Conservation (phyloP, 2,113 vertebrate species). For the Jaculus jaculus region DNA sequence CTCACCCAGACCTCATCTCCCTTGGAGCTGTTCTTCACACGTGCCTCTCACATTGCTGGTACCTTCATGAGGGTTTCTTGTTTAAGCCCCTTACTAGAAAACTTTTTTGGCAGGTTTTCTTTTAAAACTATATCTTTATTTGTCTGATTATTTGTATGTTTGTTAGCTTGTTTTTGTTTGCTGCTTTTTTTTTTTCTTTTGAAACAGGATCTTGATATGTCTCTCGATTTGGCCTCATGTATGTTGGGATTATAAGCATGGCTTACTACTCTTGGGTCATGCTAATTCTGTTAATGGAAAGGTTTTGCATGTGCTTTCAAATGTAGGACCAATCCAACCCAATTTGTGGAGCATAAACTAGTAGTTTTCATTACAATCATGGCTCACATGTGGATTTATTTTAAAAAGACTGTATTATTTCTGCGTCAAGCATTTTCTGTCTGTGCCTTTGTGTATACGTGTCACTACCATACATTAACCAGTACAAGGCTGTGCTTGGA, state of each 20-base stretch:
- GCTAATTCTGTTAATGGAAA: background rate
- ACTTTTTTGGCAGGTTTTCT: background rate
- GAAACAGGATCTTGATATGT: background rate
- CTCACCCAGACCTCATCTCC: rapidly evolving
- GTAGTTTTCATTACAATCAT: background rate
- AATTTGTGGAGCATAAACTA: background rate
- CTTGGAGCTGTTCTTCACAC: rapidly evolving
- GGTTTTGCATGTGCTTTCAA: background rate
- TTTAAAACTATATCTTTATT: background rate
- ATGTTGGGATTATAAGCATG: no score
- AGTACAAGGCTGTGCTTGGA: background rate
- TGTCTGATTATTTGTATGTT: background rate
- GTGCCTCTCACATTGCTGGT: rapidly evolving
- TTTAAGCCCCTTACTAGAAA: background rate
- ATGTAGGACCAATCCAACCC: background rate
- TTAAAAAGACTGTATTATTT: background rate
- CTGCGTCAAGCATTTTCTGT: background rate
- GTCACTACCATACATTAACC: background rate
- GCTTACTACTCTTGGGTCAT: background rate
- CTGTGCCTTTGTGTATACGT: background rate
- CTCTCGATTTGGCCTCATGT: background rate
- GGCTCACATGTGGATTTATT: background rate
- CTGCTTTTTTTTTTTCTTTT: background rate
- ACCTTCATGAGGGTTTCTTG: background rate
- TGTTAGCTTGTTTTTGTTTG: background rate